These are phyloP conservation scores for Agrochola macilenta DNA, from an alignment of 2,888 invertebrate genomes.

Conservation along the genomic window DNA sequence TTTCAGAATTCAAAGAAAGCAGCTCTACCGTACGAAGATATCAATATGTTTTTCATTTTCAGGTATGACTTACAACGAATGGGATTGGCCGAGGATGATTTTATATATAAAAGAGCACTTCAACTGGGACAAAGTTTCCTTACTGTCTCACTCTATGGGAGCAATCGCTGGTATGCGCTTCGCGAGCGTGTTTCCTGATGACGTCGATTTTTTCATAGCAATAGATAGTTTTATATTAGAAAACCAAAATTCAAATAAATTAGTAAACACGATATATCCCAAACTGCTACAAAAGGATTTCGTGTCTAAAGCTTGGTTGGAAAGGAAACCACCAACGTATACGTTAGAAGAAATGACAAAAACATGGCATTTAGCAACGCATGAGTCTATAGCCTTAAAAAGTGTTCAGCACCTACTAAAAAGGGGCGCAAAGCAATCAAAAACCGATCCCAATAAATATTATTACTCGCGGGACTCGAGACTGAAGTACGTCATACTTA, in stretches of 20 bases:
- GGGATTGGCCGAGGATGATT: slow-evolving; percentile 86
- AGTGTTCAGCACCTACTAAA: slow-evolving; percentile 89
- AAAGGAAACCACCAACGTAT: slow-evolving; percentile 91
- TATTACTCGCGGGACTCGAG: slow-evolving; percentile 92
- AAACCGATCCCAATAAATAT: slow-evolving; percentile 90
- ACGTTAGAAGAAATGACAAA: slow-evolving; percentile 91
- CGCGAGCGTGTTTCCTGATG: slow-evolving; percentile 91
- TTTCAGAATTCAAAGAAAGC: neutral
- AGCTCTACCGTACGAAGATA: neutral
- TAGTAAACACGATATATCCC: slow-evolving; percentile 79
- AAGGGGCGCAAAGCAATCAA: slow-evolving; percentile 90
- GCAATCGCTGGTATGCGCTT: slow-evolving; percentile 91
- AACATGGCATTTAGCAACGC: slow-evolving; percentile 89
- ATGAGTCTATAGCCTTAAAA: slow-evolving; percentile 90
- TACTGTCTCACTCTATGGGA: slow-evolving; percentile 93
- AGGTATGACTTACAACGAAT: slow-evolving; percentile 85
- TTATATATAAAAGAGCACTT: slow-evolving; percentile 91
- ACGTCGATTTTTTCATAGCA: slow-evolving; percentile 90
- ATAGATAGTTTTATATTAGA: slow-evolving; percentile 87
- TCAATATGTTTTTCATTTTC: slow-evolving; percentile 58
- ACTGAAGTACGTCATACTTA: slow-evolving; percentile 89
- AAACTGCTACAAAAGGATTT: slow-evolving; percentile 86
- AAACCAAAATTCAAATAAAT: slow-evolving; percentile 82
- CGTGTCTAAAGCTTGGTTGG: slow-evolving; percentile 75
- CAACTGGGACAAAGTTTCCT: slow-evolving; percentile 92